Evolutionary conservation across 2,888 invertebrate genomes (phyloP), one percentile per base, ranked within the genome.

Genomic region (Phortica magna): DNA sequence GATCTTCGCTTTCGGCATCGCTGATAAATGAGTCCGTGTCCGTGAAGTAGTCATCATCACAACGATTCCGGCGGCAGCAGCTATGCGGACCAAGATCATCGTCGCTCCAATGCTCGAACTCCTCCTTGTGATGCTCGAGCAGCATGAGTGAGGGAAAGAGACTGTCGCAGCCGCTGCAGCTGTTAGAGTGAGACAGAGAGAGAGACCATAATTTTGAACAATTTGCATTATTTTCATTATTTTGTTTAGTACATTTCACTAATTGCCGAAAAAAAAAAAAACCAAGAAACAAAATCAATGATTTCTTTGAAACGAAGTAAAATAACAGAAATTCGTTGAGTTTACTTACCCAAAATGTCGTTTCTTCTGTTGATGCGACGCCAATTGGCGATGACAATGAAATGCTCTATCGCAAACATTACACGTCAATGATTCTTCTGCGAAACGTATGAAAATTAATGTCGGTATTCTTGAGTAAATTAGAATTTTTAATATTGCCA

Each of bases 371-470:
- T 96, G 96, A 89, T 96, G 96, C 83, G 95, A 95, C 10, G 94
- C 94, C 84, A 96, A 93, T 89, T 94, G 95, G 71, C 95, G 94
- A 67, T 95, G 94, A 80, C 95, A 95, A 83, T 94, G 94, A 91
- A 96, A 96, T 67, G 95, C 94, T 79, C 96, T 93, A 92, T 96
- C 96, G 91, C 96, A 96, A 43, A 96, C 96, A 92, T 96, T 96
- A 93, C 96, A 96, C 12, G 96, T 96, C 83, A 96, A 92, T 75
- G 95, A 94, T 91, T 96, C 96, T 88, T 96, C 96, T 95, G 94
- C 17, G 61, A 17, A 61, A 19, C 22, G 61, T 4, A 61, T n/a
- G 9, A 9, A 61, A 22, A 61, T 12, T 0, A 71, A 48, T 48
- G 41, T 59, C 64, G 42, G 31, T n/a, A 19, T 39, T 39, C 64